phyloP scores from a whole-genome alignment of 2,797 vertebrate species.

The Zenarchopterus dispar region DNA sequence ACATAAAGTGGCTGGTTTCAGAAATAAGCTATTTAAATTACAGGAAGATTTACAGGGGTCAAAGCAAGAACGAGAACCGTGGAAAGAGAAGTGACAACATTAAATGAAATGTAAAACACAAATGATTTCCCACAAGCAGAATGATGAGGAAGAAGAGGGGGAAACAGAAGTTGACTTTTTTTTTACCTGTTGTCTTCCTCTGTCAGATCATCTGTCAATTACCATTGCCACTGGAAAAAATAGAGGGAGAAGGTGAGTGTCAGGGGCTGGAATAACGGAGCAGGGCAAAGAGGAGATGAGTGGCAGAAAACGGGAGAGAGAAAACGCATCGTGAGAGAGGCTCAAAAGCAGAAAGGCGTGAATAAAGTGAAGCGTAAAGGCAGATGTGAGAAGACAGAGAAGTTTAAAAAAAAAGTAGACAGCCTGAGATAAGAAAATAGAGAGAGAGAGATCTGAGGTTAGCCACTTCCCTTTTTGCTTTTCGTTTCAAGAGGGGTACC shows the following conservation, averaged over 20 bases:
- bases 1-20: no score
- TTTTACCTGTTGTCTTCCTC: slow-evolving; percentile 82
- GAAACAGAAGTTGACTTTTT: slow-evolving; percentile 51
- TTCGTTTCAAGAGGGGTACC: slow-evolving; percentile 49
- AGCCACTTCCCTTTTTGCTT: slow-evolving; percentile 70
- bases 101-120: slow-evolving; percentile 24
- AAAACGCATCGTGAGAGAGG: slow-evolving; percentile 27
- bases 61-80: slow-evolving; percentile 29
- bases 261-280: slow-evolving; percentile 39
- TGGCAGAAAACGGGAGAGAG: slow-evolving; percentile 40
- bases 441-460: slow-evolving; percentile 68
- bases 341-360: slow-evolving; percentile 54
- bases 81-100: slow-evolving; percentile 52
- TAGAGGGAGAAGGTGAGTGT: slow-evolving; percentile 51
- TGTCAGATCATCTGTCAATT: slow-evolving; percentile 84
- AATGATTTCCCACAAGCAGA: slow-evolving; percentile 22
- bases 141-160: slow-evolving; percentile 14
- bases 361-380: slow-evolving; percentile 44
- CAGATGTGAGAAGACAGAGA: slow-evolving; percentile 44
- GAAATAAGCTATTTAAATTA: not conserved
- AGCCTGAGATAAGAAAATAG: slow-evolving; percentile 33
- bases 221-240: slow-evolving; percentile 73
- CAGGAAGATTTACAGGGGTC: not conserved
- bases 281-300: slow-evolving; percentile 28
- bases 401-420: slow-evolving; percentile 24